Base-by-base conservation (phyloP, 2,888 invertebrate species). In the Drosophila neotestacea region DNA sequence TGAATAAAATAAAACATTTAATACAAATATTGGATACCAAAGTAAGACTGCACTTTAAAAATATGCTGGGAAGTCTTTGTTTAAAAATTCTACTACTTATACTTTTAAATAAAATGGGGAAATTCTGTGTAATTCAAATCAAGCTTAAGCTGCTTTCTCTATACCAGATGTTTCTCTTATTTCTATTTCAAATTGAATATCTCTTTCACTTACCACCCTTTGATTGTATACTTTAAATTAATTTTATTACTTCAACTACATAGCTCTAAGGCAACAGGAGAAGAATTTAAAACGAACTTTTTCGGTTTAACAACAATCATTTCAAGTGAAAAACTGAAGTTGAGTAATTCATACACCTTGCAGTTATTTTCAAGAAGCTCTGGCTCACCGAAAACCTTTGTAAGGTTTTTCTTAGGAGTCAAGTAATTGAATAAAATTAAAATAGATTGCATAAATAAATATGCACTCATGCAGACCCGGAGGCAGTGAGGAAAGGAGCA, bases 381-480 rank as follows among this genome's bases (percentile, higher is more conserved):
- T 11, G 6, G 6, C 30, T 1, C 30, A 30, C 30, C 5, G 1
- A 30, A 22, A 22, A 22, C 22, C 3, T 22, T 22, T 11, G n/a
- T 62, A 36, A 47, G 36, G 32, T 51, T 55, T 70, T 55, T 27
- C 38, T 58, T 38, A 38, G 62, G 46, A 60, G 34, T 66, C n/a
- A 44, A 30, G 46, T 47, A 68, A 68, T 76, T 76, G 68, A 63
- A 79, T 72, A 58, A 66, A 59, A 69, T 71, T 69, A 62, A 76
- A 78, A 67, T 61, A 55, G 52, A 70, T 80, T 77, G 64, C 58
- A 54, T 30, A 73, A 66, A 78, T 70, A 76, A 80, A 77, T 77
- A 62, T 79, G 50, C 66, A 76, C 34, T 65, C 46, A 65, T 62
- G 55, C 61, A 54, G 16, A 54, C 34, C n/a, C 11, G 22, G 13